phyloP scores from a whole-genome alignment of 2,797 vertebrate species.

The Gallinago solitaria region DNA sequence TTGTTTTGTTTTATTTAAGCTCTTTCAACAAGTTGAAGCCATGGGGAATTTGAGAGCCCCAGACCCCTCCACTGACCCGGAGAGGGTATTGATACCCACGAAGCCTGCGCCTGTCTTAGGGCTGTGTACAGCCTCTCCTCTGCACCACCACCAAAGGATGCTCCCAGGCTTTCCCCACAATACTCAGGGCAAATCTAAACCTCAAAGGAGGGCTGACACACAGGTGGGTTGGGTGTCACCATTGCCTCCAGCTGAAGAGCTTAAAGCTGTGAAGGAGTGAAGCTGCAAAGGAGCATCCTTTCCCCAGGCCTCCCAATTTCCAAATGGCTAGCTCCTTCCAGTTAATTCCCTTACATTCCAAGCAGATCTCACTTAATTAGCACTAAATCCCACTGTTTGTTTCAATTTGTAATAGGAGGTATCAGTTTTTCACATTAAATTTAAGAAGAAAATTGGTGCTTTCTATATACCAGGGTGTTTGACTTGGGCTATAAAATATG shows the following conservation, averaged over 20 bases:
- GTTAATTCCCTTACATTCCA: neutral
- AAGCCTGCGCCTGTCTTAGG: neutral
- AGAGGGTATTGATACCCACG: accelerated
- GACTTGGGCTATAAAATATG: neutral
- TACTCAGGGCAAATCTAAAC: neutral
- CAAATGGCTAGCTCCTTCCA: neutral
- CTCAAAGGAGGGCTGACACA: neutral
- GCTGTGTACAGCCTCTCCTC: neutral
- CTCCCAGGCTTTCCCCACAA: neutral
- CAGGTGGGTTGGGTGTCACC: neutral
- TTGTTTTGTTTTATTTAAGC: neutral
- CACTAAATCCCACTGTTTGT: neutral
- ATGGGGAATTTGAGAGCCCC: neutral
- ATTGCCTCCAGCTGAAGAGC: neutral
- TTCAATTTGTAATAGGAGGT: neutral
- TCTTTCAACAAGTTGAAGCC: neutral
- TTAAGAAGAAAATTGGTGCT: neutral
- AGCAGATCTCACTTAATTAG: neutral
- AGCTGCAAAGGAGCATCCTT: neutral
- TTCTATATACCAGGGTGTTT: neutral
- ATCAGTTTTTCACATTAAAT: neutral
- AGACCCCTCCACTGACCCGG: neutral
- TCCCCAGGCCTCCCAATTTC: neutral
- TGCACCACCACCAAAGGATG: neutral
- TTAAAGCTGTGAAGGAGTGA: neutral